phyloP scores from a whole-genome alignment of 2,113 vertebrate genomes.

The Tympanuchus pallidicinctus region DNA sequence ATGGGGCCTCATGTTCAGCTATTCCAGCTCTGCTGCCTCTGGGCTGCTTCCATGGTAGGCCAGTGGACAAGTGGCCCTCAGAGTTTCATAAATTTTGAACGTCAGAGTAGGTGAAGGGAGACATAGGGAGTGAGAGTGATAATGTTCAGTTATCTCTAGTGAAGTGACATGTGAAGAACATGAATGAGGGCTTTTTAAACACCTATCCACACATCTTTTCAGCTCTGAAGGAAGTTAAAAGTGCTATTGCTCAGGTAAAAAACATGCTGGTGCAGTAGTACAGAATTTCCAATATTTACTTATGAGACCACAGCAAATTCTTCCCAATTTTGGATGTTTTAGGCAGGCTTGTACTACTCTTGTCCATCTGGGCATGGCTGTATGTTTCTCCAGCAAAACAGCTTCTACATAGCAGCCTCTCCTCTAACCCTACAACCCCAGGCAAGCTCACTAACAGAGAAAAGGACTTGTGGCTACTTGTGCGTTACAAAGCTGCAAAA shows the following conservation, averaged over 20 bases:
- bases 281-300: background rate
- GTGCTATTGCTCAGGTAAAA: background rate
- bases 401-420: background rate
- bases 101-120: background rate
- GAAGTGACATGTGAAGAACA: background rate
- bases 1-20: background rate
- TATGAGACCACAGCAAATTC: background rate
- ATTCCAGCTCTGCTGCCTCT: background rate
- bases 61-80: background rate
- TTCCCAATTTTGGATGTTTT: background rate
- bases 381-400: background rate
- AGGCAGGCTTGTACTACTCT: background rate
- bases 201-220: rapidly evolving
- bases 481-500: background rate
- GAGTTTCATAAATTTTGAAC: background rate
- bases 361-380: background rate
- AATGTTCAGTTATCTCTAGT: background rate
- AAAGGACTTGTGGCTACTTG: background rate
- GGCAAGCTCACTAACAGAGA: background rate
- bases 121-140: background rate
- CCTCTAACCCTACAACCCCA: background rate
- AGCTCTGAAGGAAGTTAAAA: background rate
- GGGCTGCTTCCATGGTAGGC: background rate
- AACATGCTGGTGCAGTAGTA: background rate
- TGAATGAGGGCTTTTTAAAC: background rate